These are phyloP conservation scores for Tangara arthus DNA, from an alignment of 2,797 vertebrate genomes.

Conservation along the genomic window DNA sequence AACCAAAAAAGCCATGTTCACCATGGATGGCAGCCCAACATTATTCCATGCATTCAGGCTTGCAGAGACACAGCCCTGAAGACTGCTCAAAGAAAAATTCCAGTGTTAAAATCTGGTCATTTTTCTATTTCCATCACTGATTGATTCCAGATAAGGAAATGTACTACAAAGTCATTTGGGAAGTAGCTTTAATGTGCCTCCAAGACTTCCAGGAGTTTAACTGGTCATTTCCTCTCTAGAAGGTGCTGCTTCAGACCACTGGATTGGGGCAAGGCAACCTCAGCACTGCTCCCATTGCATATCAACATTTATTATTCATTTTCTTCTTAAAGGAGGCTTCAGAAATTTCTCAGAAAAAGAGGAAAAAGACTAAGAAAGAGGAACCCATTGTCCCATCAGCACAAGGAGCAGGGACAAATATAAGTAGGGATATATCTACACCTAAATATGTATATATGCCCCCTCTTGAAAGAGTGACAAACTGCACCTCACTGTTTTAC, in stretches of 20 bases:
- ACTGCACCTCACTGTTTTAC: not conserved
- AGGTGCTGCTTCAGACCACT: not conserved
- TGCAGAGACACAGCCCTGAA: not conserved
- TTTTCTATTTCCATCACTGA: not conserved
- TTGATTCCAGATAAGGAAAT: not conserved
- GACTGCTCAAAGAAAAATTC: not conserved
- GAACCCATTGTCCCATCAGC: not conserved
- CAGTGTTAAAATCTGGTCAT: not conserved
- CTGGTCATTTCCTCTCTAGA: not conserved
- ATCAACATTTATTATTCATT: not conserved
- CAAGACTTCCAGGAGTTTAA: not conserved
- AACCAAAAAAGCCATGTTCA: not conserved
- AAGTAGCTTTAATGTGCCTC: not conserved
- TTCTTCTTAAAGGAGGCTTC: not conserved
- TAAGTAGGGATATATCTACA: rapidly evolving
- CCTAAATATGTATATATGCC: too few species aligned
- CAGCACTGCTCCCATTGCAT: not conserved
- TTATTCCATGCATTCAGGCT: not conserved
- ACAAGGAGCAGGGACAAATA: not conserved
- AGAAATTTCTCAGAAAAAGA: not conserved
- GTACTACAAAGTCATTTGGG: not conserved
- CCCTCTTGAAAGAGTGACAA: too few species aligned
- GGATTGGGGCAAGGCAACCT: not conserved
- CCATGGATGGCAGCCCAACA: not conserved
- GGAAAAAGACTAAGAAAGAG: not conserved